Conservation (phyloP, 2,797 vertebrate species). For the Danio kyathit region DNA sequence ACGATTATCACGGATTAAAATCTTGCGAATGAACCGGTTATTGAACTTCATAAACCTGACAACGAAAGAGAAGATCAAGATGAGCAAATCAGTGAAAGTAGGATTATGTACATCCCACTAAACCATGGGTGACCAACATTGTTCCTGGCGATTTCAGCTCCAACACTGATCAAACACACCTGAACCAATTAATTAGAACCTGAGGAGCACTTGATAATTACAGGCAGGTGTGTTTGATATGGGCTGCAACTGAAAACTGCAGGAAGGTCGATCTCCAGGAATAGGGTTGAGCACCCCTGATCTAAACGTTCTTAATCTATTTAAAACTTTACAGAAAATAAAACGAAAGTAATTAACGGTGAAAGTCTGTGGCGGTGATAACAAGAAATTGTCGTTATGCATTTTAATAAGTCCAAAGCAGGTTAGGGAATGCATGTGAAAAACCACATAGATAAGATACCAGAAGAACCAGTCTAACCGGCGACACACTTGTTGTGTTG, state of each 20-base stretch:
- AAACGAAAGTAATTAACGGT: neutral
- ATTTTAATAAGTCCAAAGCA: neutral
- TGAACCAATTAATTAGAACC: too few relatives aligned
- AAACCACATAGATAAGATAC: neutral
- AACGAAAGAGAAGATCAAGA: constrained; percentile 15
- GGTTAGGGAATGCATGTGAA: neutral
- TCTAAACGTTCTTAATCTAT: neutral
- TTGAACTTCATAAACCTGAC: constrained; percentile 94
- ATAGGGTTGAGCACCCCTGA: too few relatives aligned
- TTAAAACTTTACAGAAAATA: neutral
- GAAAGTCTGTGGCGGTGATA: neutral
- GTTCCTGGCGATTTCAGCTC: too few relatives aligned
- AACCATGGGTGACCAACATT: too few relatives aligned
- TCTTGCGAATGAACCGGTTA: constrained; percentile 87
- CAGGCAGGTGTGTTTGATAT: too few relatives aligned
- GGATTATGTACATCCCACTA: neutral
- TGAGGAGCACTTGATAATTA: too few relatives aligned
- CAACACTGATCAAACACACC: too few relatives aligned
- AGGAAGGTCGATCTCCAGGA: too few relatives aligned
- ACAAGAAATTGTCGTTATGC: neutral
- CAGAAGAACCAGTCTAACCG: constrained; percentile 19
- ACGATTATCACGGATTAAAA: constrained; percentile 90
- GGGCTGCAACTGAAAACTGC: too few relatives aligned
- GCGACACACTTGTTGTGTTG: neutral
- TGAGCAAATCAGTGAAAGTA: neutral